Conservation (phyloP, 92 coral and sea anemone genomes). For the Zoanthus gigantus region DNA sequence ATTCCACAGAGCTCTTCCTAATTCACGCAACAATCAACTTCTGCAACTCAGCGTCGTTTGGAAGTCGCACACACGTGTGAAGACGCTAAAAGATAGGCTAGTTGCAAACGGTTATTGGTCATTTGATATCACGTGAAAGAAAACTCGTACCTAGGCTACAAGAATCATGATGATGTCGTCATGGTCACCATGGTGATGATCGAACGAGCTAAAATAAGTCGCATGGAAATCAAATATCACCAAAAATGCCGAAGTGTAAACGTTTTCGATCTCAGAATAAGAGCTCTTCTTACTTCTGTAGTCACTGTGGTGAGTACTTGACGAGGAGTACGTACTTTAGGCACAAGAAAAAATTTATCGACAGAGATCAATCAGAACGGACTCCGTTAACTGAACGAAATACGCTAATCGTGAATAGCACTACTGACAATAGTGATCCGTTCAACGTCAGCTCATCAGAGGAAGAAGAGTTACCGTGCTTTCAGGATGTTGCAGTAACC, state of each 20-base stretch:
- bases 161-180: background rate
- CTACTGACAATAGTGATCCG: constrained; percentile 9
- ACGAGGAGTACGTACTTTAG: constrained; percentile 1
- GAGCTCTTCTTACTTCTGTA: background rate
- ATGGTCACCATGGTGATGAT: background rate
- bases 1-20: background rate
- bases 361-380: background rate
- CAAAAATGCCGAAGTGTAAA: constrained; percentile 9
- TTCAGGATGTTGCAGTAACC: constrained; percentile 3
- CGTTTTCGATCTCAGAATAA: constrained; percentile 1
- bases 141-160: constrained; percentile 1
- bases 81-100: background rate
- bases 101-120: background rate
- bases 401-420: background rate
- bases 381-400: constrained; percentile 1
- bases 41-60: background rate
- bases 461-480: background rate
- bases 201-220: background rate
- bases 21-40: background rate
- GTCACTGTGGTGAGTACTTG: constrained; percentile 8
- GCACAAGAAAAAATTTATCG: constrained; percentile 6
- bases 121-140: background rate
- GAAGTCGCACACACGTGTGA: constrained; percentile 9
- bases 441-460: constrained; percentile 1
- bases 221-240: background rate